Evolutionary conservation across 2,113 vertebrate genomes (phyloP).

Genomic region (Cebus imitator): DNA sequence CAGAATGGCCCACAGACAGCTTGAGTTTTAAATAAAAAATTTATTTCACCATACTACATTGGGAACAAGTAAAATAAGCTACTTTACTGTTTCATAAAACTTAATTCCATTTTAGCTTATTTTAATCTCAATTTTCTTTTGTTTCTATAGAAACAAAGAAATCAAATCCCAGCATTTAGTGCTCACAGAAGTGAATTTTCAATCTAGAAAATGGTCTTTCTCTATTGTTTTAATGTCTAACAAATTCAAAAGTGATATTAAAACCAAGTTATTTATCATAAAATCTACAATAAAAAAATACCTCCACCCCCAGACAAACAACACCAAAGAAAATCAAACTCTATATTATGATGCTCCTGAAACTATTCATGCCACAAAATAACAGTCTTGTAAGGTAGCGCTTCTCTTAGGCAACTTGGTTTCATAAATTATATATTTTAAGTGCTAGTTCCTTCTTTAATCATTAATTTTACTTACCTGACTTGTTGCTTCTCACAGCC

Average conservation of each 20-base stretch:
- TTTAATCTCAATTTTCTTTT: slow-evolving; percentile 77
- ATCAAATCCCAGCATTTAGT: slow-evolving; percentile 63
- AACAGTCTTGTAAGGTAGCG: not conserved
- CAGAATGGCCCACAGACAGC: slow-evolving; percentile 26
- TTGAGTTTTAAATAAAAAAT: slow-evolving; percentile 52
- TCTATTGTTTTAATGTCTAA: slow-evolving; percentile 70
- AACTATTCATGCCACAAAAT: not conserved
- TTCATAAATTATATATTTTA: slow-evolving; percentile 25
- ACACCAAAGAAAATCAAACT: slow-evolving; percentile 60
- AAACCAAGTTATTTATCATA: slow-evolving; percentile 70
- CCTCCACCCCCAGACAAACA: slow-evolving; percentile 32
- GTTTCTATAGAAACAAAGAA: slow-evolving; percentile 79
- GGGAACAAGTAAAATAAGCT: slow-evolving; percentile 63
- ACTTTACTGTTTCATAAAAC: slow-evolving; percentile 72
- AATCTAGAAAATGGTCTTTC: slow-evolving; percentile 67
- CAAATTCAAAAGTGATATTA: slow-evolving; percentile 51
- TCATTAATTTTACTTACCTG: slow-evolving; percentile 17
- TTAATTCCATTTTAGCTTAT: slow-evolving; percentile 70
- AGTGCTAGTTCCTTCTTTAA: not conserved
- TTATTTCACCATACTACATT: slow-evolving; percentile 10
- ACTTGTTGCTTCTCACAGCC: not conserved
- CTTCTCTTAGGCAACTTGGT: not conserved
- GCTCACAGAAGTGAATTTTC: slow-evolving; percentile 67
- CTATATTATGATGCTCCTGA: slow-evolving; percentile 39
- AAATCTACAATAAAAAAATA: slow-evolving; percentile 63